Percentiles rank a stretch among this genome's conserved stretches.
phyloP scores from a whole-genome alignment of 53 echinoderm and acorn worm genomes.

The Crossaster papposus region DNA sequence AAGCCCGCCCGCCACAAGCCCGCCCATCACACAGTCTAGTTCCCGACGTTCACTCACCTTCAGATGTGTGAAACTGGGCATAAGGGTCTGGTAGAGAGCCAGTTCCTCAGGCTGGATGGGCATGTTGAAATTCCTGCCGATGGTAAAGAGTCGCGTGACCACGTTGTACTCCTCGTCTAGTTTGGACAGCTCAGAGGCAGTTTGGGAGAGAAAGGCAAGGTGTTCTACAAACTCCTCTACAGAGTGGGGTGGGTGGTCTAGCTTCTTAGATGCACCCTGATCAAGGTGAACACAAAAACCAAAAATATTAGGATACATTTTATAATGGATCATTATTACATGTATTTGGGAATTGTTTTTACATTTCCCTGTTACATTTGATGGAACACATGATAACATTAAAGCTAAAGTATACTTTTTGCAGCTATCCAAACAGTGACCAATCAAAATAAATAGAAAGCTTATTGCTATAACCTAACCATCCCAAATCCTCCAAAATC shows the following conservation, averaged over 20 bases:
- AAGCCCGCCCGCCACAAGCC: too few species aligned
- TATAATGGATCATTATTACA: not conserved
- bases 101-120: slow-evolving; percentile 93
- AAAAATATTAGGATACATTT: not conserved
- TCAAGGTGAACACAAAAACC: not conserved
- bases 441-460: too few species aligned
- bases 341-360: not conserved
- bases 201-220: slow-evolving; percentile 84
- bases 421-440: too few species aligned
- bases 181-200: slow-evolving; percentile 80
- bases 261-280: slow-evolving; percentile 97
- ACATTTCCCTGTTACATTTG: too few species aligned
- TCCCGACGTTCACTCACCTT: slow-evolving; percentile 70
- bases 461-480: too few species aligned
- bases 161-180: slow-evolving; percentile 90
- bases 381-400: too few species aligned
- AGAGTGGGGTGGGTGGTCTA: slow-evolving; percentile 83
- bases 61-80: slow-evolving; percentile 98
- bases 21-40: not conserved
- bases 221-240: slow-evolving; percentile 99
- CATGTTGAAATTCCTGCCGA: slow-evolving; percentile 88
- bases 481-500: too few species aligned
- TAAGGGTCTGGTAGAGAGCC: slow-evolving; percentile 97
- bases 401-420: too few species aligned
- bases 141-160: slow-evolving; percentile 95